Evolutionary conservation across 2,888 invertebrate genomes (phyloP).

Genomic region (Anagyrus pseudococci): DNA sequence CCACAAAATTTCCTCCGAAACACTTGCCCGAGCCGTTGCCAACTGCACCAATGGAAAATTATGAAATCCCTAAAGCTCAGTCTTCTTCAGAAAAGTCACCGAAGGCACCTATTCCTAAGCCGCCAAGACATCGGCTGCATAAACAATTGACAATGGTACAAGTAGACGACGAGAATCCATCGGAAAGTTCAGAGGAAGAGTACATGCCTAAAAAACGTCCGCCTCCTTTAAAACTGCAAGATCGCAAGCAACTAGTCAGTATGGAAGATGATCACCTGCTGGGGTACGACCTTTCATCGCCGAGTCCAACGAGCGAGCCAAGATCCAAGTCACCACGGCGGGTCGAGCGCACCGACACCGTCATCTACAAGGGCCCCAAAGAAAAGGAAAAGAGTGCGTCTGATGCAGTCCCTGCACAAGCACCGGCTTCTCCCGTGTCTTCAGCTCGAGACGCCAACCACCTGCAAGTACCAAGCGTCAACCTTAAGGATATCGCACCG

Average conservation of each 20-base stretch:
- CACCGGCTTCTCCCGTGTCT: slow-evolving; percentile 31
- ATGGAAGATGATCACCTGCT: slow-evolving; percentile 12
- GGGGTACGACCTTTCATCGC: neutral
- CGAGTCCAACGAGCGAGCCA: slow-evolving; percentile 18
- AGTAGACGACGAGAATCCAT: slow-evolving; percentile 2
- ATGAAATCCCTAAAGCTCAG: neutral
- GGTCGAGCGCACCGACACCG: slow-evolving; percentile 51
- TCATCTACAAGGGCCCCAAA: slow-evolving; percentile 51
- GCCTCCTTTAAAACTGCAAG: slow-evolving; percentile 3
- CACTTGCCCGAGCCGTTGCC: slow-evolving; percentile 5
- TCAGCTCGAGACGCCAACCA: slow-evolving; percentile 37
- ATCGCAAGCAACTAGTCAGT: slow-evolving; percentile 17
- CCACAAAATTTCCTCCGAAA: neutral
- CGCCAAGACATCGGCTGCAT: slow-evolving; percentile 25
- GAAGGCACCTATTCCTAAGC: slow-evolving; percentile 9
- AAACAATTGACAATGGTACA: slow-evolving; percentile 29
- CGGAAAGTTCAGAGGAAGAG: slow-evolving; percentile 35
- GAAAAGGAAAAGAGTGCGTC: slow-evolving; percentile 33
- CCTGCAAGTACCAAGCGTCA: slow-evolving; percentile 43
- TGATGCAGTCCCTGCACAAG: neutral
- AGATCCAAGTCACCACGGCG: slow-evolving; percentile 39
- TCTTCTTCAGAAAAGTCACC: neutral
- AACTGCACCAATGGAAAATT: slow-evolving; percentile 10
- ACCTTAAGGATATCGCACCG: slow-evolving; percentile 43
- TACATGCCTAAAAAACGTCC: slow-evolving; percentile 22